Evolutionary conservation across 2,888 invertebrate genomes (phyloP).

Genomic region (Odontocerum albicorne): DNA sequence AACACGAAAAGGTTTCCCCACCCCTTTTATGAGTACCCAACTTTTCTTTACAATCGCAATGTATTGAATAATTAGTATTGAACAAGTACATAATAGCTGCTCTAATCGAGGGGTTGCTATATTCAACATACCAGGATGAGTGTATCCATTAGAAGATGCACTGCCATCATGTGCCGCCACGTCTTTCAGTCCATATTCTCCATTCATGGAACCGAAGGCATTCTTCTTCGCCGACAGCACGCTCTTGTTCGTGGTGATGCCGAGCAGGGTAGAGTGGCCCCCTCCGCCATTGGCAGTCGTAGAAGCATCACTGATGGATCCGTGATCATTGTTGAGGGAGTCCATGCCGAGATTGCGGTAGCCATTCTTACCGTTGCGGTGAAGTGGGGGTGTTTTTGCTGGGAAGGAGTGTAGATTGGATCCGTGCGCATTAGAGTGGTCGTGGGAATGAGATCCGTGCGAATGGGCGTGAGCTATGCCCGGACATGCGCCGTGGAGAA

Average conservation of each 20-base stretch:
- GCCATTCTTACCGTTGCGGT: slow-evolving; percentile 27
- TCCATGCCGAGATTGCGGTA: slow-evolving; percentile 37
- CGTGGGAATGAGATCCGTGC: slow-evolving; percentile 46
- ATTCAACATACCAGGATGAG: slow-evolving; percentile 5
- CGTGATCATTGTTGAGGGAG: slow-evolving; percentile 35
- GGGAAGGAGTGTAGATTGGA: slow-evolving; percentile 18
- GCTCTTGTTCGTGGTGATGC: slow-evolving; percentile 7
- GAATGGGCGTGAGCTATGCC: slow-evolving; percentile 51
- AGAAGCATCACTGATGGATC: background rate
- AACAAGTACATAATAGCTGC: background rate
- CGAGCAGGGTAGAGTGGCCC: slow-evolving; percentile 8
- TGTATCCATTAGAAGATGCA: slow-evolving; percentile 9
- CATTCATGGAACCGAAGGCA: slow-evolving; percentile 40
- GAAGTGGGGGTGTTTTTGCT: background rate
- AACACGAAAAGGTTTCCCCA: too few relatives aligned
- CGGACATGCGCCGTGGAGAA: slow-evolving; percentile 71
- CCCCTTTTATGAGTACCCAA: too few relatives aligned
- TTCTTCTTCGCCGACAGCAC: slow-evolving; percentile 14
- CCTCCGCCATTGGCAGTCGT: slow-evolving; percentile 5
- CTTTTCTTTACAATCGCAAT: too few relatives aligned
- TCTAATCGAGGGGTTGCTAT: background rate
- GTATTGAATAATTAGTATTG: too few relatives aligned
- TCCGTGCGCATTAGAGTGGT: slow-evolving; percentile 26
- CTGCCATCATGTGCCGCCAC: slow-evolving; percentile 13
- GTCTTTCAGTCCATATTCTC: slow-evolving; percentile 41